Percentiles rank a stretch among this genome's conserved stretches.
Conservation (phyloP, 2,113 vertebrate species). For the Arvicanthis niloticus region DNA sequence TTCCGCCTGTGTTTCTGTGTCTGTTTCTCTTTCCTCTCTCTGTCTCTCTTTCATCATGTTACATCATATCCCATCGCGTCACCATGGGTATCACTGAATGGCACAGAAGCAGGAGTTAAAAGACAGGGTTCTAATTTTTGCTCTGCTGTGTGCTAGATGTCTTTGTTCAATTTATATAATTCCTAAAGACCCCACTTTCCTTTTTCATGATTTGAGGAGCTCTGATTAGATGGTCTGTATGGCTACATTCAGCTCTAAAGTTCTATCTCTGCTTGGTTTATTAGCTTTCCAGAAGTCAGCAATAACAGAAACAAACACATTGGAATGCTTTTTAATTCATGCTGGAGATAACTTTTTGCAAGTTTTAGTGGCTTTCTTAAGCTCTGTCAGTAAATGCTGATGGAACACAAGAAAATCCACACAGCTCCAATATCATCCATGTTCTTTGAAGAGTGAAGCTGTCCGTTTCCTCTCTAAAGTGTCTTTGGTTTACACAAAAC, state of each 20-base stretch:
- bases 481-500: slow-evolving; percentile 57
- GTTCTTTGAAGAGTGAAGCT: slow-evolving; percentile 62
- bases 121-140: slow-evolving; percentile 30
- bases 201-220: slow-evolving; percentile 26
- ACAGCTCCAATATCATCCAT: slow-evolving; percentile 39
- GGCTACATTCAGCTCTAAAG: slow-evolving; percentile 47
- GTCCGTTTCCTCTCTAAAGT: not conserved
- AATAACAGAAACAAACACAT: slow-evolving; percentile 77
- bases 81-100: not conserved
- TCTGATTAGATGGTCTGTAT: slow-evolving; percentile 43
- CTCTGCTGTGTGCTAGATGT: not conserved
- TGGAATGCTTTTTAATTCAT: slow-evolving; percentile 69
- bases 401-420: slow-evolving; percentile 67
- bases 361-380: slow-evolving; percentile 64
- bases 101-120: not conserved
- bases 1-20: not conserved
- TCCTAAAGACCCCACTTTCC: slow-evolving; percentile 18
- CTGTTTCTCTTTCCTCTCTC: not conserved
- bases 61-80: not conserved
- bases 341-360: slow-evolving; percentile 66
- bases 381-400: slow-evolving; percentile 71
- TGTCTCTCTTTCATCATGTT: not conserved
- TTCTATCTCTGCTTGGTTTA: slow-evolving; percentile 66
- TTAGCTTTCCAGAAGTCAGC: slow-evolving; percentile 77
- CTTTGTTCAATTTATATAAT: slow-evolving; percentile 48